Conservation (phyloP, 2,113 vertebrate genomes). For the Boleophthalmus pectinirostris region DNA sequence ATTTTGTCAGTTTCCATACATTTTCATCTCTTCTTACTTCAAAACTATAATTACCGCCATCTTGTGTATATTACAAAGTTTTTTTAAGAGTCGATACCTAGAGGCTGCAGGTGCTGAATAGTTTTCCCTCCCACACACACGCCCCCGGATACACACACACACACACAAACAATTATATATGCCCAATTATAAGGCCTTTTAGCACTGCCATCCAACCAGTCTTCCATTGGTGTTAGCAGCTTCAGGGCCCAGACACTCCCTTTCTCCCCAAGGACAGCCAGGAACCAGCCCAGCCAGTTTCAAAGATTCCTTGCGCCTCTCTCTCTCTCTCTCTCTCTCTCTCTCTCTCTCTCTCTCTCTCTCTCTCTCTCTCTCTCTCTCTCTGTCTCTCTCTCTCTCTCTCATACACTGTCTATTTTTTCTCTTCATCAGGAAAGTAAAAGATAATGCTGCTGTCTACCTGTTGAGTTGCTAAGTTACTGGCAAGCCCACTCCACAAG, state of each 20-base stretch:
- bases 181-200: conserved; percentile 43
- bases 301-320: conserved; percentile 16
- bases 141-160: conserved; percentile 12
- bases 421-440: conserved; percentile 29
- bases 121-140: conserved; percentile 24
- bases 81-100: conserved; percentile 13
- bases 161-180: conserved; percentile 16
- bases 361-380: not conserved
- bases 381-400: not conserved
- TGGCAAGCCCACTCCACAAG: not conserved
- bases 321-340: not conserved
- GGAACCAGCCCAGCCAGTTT: conserved; percentile 73
- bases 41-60: not conserved
- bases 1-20: not conserved
- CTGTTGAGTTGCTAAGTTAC: conserved; percentile 19
- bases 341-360: conserved; percentile 12
- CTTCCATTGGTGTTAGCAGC: conserved; percentile 60
- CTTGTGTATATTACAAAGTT: not conserved
- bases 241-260: conserved; percentile 57
- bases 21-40: not conserved
- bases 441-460: conserved; percentile 20
- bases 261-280: conserved; percentile 63
- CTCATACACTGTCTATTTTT: conserved; percentile 4
- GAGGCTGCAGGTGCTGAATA: conserved; percentile 31
- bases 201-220: conserved; percentile 49